These are phyloP conservation scores for Seriola rivoliana DNA, from an alignment of 2,113 vertebrate species.

Conservation along the genomic window DNA sequence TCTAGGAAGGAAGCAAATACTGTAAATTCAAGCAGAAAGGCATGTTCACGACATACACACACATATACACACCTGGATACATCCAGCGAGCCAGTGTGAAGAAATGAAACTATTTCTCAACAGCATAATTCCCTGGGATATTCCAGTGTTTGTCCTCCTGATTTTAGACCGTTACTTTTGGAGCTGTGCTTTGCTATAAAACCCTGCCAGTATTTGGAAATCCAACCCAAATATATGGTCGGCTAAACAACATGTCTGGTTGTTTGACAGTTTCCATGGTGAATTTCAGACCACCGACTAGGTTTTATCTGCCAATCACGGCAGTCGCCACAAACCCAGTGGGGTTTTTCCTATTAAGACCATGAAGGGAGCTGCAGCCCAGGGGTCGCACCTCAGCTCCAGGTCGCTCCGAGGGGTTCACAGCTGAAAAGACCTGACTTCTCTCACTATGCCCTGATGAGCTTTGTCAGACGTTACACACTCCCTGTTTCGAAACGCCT, in stretches of 20 bases:
- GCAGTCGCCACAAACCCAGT: conserved; percentile 36
- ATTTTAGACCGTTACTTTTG: conserved; percentile 47
- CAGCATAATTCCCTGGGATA: conserved; percentile 12
- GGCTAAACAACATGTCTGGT: conserved; percentile 51
- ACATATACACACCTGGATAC: not conserved
- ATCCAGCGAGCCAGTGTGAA: conserved; percentile 5
- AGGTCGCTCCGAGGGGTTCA: not conserved
- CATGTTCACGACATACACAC: not conserved
- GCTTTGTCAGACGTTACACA: too few relatives aligned
- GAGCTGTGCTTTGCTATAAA: conserved; percentile 2
- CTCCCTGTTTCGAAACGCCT: too few relatives aligned
- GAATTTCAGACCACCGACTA: conserved; percentile 35
- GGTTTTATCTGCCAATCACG: conserved; percentile 60
- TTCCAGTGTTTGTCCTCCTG: conserved; percentile 45
- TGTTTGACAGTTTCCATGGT: conserved; percentile 72
- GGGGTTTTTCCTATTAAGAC: conserved; percentile 62
- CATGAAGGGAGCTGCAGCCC: conserved; percentile 26
- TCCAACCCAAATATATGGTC: conserved; percentile 60
- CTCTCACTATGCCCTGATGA: not conserved
- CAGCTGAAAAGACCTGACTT: not conserved
- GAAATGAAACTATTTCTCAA: conserved; percentile 25
- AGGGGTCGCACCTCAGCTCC: not conserved
- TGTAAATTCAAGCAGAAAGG: conserved; percentile 18
- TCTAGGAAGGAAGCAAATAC: conserved; percentile 8
- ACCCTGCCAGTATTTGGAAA: conserved; percentile 45